Conservation (phyloP, 2,888 invertebrate genomes). For the Ariolimax columbianus region DNA sequence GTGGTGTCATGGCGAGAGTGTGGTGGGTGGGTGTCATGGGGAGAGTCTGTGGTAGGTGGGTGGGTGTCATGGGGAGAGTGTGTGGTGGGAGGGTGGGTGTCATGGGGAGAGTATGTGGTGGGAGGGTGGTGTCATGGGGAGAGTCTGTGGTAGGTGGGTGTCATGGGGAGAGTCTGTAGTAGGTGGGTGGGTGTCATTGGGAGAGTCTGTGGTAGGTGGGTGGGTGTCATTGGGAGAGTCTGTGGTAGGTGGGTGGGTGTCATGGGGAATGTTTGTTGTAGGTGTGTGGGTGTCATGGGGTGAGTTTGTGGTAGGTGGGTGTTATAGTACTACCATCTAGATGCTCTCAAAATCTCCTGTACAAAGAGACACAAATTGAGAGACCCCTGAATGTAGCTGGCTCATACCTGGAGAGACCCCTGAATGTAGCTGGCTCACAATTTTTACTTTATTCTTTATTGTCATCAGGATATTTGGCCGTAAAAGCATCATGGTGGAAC, state of each 20-base stretch:
- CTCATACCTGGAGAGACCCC: no score
- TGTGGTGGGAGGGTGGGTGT: no score
- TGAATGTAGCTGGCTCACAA: not conserved
- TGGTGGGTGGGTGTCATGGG: conserved; percentile 47
- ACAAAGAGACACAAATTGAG: no score
- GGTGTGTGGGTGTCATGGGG: conserved; percentile 28
- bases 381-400: no score
- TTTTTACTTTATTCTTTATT: not conserved
- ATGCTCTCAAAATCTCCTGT: no score
- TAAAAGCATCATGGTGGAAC: conserved; percentile 51
- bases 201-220: conserved; percentile 46
- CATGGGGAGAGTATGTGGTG: no score
- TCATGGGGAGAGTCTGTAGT: no score
- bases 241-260: no score
- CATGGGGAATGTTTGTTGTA: conserved; percentile 48
- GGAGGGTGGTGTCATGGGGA: not conserved
- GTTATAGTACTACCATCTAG: no score
- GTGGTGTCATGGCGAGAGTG: no score
- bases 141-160: not conserved
- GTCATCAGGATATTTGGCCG: conserved; percentile 49
- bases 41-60: conserved; percentile 47
- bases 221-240: not conserved
- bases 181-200: conserved; percentile 49
- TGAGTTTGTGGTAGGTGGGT: no score
- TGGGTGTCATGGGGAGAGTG: not conserved